Evolutionary conservation across 2,888 invertebrate genomes (phyloP).

Genomic region (Resseliella maxima): DNA sequence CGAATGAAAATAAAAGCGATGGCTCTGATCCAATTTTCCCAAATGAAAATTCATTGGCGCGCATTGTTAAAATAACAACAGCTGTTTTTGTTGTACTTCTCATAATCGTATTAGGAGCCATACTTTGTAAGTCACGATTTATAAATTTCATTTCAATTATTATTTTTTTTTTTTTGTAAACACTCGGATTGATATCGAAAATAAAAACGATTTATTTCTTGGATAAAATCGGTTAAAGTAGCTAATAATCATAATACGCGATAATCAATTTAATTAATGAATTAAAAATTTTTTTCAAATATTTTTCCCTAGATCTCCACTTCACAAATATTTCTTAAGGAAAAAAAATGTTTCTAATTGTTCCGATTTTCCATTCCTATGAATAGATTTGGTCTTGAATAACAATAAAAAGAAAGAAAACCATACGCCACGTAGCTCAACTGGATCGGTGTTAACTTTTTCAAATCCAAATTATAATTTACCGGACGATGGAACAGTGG

Average conservation of each 20-base stretch:
- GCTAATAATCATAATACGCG: no score
- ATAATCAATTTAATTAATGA: no score
- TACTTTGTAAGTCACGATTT: slow-evolving; percentile 63
- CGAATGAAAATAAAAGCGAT: not conserved
- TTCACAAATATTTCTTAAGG: no score
- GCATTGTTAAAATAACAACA: slow-evolving; percentile 65
- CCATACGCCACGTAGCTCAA: slow-evolving; percentile 70
- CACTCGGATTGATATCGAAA: no score
- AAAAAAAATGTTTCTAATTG: no score
- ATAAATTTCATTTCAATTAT: not conserved
- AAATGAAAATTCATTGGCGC: not conserved
- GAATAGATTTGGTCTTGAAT: slow-evolving; percentile 21
- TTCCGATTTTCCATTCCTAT: no score
- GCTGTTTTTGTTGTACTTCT: slow-evolving; percentile 65
- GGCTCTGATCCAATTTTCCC: not conserved
- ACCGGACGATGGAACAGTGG: slow-evolving; percentile 67
- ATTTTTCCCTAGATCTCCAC: no score
- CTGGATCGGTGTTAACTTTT: slow-evolving; percentile 83
- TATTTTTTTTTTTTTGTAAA: no score
- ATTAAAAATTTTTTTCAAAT: not conserved
- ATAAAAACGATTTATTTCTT: no score
- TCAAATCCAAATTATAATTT: slow-evolving; percentile 89
- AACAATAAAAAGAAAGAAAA: slow-evolving; percentile 67
- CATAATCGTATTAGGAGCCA: slow-evolving; percentile 65
- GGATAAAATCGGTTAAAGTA: no score